Conservation (phyloP, 2,113 vertebrate genomes). For the Cryptoleucopteryx plumbea region DNA sequence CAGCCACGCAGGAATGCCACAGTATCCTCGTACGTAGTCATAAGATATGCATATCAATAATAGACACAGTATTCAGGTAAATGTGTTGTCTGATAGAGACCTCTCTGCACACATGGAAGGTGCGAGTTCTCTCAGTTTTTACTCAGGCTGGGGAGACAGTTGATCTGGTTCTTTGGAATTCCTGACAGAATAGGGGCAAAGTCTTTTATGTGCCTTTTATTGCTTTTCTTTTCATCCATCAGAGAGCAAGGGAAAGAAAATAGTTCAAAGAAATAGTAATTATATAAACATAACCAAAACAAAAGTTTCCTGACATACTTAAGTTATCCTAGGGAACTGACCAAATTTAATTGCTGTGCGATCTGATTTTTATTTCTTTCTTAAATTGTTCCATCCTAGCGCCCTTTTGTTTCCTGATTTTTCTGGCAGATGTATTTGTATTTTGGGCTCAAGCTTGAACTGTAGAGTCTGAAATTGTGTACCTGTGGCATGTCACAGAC, state of each 20-base stretch:
- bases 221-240: not conserved
- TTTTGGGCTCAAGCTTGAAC: not conserved
- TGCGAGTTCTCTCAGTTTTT: rapidly evolving
- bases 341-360: not conserved
- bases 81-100: not conserved
- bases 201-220: not conserved
- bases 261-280: not conserved
- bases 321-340: not conserved
- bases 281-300: not conserved
- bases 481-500: not conserved
- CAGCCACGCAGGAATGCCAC: rapidly evolving
- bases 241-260: not conserved
- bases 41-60: rapidly evolving
- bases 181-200: not conserved
- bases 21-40: rapidly evolving
- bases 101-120: not conserved
- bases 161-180: not conserved
- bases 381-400: not conserved
- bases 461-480: not conserved
- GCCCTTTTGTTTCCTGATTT: not conserved
- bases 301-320: not conserved
- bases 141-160: not conserved
- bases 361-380: not conserved
- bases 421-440: not conserved
- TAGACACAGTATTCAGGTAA: not conserved